A percentile compares a stretch with the other conserved stretches of the same genome.
Conservation (phyloP, 2,797 vertebrate species). For the Trachops cirrhosus region DNA sequence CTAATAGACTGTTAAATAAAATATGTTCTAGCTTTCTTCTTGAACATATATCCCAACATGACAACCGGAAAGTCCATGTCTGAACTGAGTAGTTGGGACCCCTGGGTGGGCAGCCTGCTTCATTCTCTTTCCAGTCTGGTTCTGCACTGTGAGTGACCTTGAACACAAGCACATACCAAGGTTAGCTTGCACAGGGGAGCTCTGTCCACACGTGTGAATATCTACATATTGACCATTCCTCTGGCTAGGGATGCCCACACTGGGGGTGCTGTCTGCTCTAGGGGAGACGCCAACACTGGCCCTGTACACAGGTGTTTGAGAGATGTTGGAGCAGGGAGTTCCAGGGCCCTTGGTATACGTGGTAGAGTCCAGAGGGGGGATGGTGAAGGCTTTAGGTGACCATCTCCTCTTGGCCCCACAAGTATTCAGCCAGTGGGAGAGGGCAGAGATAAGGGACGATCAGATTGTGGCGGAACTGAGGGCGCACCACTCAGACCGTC, state of each 20-base stretch:
- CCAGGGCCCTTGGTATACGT: not conserved
- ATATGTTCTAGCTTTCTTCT: not conserved
- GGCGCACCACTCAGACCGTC: rapidly evolving
- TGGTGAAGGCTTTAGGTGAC: not conserved
- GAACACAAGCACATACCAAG: not conserved
- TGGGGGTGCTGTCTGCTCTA: not conserved
- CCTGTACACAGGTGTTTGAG: not conserved
- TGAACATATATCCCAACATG: not conserved
- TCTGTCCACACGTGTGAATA: not conserved
- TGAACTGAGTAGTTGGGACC: not conserved
- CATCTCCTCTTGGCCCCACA: not conserved
- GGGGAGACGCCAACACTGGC: not conserved
- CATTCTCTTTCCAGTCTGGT: not conserved
- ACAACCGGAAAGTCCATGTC: not conserved
- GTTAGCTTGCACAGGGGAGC: not conserved
- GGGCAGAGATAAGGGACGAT: not conserved
- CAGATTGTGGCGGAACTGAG: rapidly evolving
- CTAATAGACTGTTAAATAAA: not conserved
- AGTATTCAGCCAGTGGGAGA: not conserved
- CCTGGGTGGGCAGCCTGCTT: not conserved
- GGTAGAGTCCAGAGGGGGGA: not conserved
- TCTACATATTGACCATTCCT: not conserved
- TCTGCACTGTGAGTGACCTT: not conserved
- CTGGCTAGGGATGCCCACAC: not conserved
- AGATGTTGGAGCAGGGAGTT: not conserved